Evolutionary conservation across 2,113 vertebrate species (phyloP), one percentile per base, ranked within the genome.

Genomic region (Siphamia tubifer): DNA sequence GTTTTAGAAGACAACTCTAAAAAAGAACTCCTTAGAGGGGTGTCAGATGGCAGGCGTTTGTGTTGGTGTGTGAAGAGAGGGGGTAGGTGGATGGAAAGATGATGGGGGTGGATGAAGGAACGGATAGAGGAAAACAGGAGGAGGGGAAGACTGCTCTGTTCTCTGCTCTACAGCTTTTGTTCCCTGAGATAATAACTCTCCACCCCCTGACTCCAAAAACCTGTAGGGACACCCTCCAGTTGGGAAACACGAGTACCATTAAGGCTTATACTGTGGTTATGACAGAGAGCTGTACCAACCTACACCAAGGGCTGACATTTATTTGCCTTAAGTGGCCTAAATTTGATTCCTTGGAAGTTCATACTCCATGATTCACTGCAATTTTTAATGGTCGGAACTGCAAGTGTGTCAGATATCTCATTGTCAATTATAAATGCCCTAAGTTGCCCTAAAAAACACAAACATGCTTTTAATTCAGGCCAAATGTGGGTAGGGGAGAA

Each of bases 41-140:
- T 84, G 85, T 92, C 88, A 87, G 84, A 89, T 92, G 80, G 88
- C 89, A 80, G 71, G 74, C 83, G 72, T 74, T 83, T 74, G 83
- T 68, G 64, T 54, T 61, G 43, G 28, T 74, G 74, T 66, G 40
- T 53, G 65, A 52, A 49, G 39, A 34, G 48, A 56, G 67, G 58
- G 38, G 25, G 43, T 38, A 28, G 55, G 16, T 12, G 47, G 31
- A 27, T 40, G 47, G 54, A 51, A 66, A 72, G 66, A 75, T 53
- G 74, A 58, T 63, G 83, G 74, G 74, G 79, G 64, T 5, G 60
- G 82, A 83, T 79, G 74, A 81, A 79, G 68, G 63, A 74, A 67
- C 40, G 40, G 49, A 79, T 40, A 51, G 73, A 77, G 28, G 75
- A 58, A 76, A 66, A 85, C 66, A 70, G 57, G 58, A 85, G 83